Evolutionary conservation across 2,797 vertebrate species (phyloP).

Genomic region (Holocentrus rufus): DNA sequence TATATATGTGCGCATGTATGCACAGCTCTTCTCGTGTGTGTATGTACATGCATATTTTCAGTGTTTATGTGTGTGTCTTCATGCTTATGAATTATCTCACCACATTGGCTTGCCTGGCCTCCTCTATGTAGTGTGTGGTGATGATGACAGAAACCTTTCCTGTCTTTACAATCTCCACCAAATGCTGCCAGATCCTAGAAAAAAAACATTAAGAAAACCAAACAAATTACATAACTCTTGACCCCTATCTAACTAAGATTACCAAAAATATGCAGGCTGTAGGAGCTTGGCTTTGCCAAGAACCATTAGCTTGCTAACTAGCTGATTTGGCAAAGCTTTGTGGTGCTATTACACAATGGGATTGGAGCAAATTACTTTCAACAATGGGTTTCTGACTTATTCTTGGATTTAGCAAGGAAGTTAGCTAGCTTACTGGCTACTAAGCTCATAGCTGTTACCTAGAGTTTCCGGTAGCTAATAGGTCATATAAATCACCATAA

Average conservation of each 20-base stretch:
- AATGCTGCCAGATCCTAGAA: conserved; percentile 86
- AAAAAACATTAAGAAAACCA: conserved; percentile 1
- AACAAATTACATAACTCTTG: conserved; percentile 31
- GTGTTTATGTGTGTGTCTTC: no score
- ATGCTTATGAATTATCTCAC: conserved; percentile 76
- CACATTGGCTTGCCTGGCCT: conserved; percentile 84
- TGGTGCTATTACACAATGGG: conserved; percentile 36
- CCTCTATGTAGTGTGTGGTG: conserved; percentile 87
- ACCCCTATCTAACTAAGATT: conserved; percentile 20
- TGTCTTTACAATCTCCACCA: conserved; percentile 84
- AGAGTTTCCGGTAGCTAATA: no score
- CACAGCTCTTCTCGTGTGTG: conserved; percentile 12
- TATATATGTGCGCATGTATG: not conserved
- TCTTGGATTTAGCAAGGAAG: not conserved
- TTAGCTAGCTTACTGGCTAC: no score
- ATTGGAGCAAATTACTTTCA: conserved; percentile 7
- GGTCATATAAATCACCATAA: no score
- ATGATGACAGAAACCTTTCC: conserved; percentile 85
- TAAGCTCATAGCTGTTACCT: no score
- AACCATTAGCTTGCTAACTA: conserved; percentile 20
- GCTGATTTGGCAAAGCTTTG: conserved; percentile 39
- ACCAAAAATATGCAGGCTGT: conserved; percentile 9
- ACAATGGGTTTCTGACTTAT: not conserved
- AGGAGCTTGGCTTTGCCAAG: conserved; percentile 23
- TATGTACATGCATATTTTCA: no score